A percentile compares a stretch with the other conserved stretches of the same genome.
phyloP scores from a whole-genome alignment of 1,140 invertebrate species.

The Yoshiicerus persimilis region DNA sequence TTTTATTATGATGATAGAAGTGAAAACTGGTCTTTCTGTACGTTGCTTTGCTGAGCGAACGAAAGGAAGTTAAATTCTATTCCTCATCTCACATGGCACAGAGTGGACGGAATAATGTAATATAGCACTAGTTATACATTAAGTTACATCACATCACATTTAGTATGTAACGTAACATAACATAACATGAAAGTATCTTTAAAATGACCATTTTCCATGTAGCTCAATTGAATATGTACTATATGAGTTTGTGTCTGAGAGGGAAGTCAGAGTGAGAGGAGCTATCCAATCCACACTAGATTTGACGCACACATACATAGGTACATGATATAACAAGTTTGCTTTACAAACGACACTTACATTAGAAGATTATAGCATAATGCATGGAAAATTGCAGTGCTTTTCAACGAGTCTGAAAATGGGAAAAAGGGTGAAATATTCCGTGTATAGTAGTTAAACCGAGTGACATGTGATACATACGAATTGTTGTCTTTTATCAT shows the following conservation, averaged over 20 bases:
- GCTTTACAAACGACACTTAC: constrained; percentile 12
- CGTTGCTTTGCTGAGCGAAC: neutral
- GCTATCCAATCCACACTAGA: neutral
- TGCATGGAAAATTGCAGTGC: constrained; percentile 11
- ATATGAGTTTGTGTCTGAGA: too few relatives aligned
- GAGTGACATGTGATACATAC: constrained; percentile 25
- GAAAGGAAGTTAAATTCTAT: neutral
- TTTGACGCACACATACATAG: neutral
- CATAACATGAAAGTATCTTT: neutral
- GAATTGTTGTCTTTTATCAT: constrained; percentile 25
- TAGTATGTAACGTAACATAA: neutral
- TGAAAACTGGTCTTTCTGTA: neutral
- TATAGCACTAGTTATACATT: neutral
- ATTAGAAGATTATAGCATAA: constrained; percentile 18
- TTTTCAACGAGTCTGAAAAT: constrained; percentile 15
- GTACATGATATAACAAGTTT: neutral
- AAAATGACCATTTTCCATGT: neutral
- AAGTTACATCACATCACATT: neutral
- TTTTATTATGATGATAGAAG: neutral
- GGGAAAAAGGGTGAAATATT: constrained; percentile 31
- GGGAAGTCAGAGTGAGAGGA: neutral
- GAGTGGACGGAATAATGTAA: neutral
- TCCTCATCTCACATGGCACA: neutral
- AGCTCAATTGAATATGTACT: too few relatives aligned
- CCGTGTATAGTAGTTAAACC: constrained; percentile 24